Conservation (phyloP, 2,113 vertebrate species). For the Cairina moschata region DNA sequence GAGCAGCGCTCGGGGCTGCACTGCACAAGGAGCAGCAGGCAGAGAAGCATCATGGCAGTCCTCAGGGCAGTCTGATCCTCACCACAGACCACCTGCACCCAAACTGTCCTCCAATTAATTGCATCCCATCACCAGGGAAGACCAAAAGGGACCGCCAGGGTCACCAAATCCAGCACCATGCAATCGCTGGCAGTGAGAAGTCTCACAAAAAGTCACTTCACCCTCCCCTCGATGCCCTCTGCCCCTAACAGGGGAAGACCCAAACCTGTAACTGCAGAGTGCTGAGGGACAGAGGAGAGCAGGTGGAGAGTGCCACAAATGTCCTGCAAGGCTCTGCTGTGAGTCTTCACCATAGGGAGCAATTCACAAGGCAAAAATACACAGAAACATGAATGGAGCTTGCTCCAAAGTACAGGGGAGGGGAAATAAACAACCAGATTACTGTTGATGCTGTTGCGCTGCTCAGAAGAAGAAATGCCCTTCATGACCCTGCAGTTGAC, state of each 20-base stretch:
- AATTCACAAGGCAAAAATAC: not conserved
- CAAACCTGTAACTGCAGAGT: not conserved
- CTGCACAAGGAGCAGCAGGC: not conserved
- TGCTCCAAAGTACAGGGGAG: not conserved
- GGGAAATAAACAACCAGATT: not conserved
- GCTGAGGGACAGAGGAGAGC: not conserved
- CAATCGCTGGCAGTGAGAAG: not conserved
- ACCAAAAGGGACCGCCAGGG: not conserved
- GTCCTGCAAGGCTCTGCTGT: not conserved
- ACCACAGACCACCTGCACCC: fast-evolving
- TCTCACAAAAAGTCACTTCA: not conserved
- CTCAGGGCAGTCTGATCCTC: fast-evolving
- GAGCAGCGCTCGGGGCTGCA: not conserved
- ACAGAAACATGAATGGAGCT: not conserved
- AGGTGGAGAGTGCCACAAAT: not conserved
- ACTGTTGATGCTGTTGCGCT: not conserved
- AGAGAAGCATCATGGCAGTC: not conserved
- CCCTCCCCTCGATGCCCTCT: not conserved
- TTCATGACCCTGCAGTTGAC: not conserved
- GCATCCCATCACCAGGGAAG: not conserved
- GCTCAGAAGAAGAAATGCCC: not conserved
- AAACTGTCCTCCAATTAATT: not conserved
- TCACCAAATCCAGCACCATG: not conserved
- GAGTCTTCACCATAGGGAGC: not conserved
- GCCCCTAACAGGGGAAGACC: not conserved